Base-by-base conservation (phyloP, 2,888 invertebrate species). In the Eristalis pertinax region DNA sequence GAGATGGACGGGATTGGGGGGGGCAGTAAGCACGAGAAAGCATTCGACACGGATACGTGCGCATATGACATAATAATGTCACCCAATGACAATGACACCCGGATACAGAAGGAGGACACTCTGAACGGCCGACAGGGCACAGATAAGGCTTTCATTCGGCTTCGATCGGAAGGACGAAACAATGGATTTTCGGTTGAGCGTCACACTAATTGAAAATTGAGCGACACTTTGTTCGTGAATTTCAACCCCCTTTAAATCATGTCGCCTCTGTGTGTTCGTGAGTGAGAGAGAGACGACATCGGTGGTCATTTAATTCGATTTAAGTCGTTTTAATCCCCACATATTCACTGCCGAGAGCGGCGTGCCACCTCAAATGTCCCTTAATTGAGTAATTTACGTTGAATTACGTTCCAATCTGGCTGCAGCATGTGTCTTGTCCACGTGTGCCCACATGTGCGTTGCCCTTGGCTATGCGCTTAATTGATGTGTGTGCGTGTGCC, bases 51-150 rank as follows among this genome's bases (percentile, higher is more conserved):
- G 74, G 65, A 69, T 60, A 70, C 67, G 74, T 70, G 79, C 63
- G 63, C 69, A 60, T 82, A 77, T 85, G 85, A 82, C 82, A 86
- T 70, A 74, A 82, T 78, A 78, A 86, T 86, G 78, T 82, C 82
- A 77, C 64, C 32, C 73, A 82, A 62, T 82, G 85, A 86, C 85
- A 86, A 82, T 82, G 82, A 86, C 69, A 81, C 43, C 68, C 81
- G 85, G 85, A 85, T 81, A 74, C 76, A 26, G 29, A 68, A 79
- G 72, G 79, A 72, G 19, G 72, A 85, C 81, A 62, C 65, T n/a
- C n/a, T n/a, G n/a, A 50, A 7, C 38, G 38, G 7, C 19, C 50
- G 19, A 50, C 76, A 69, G 75, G 19, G 50, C 11, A 13, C 73
- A 60, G 85, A 82, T 86, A 86, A 78, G 82, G 82, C 74, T 74